phyloP scores from a whole-genome alignment of 2,797 vertebrate species.

The Tauraco hartlaubi region DNA sequence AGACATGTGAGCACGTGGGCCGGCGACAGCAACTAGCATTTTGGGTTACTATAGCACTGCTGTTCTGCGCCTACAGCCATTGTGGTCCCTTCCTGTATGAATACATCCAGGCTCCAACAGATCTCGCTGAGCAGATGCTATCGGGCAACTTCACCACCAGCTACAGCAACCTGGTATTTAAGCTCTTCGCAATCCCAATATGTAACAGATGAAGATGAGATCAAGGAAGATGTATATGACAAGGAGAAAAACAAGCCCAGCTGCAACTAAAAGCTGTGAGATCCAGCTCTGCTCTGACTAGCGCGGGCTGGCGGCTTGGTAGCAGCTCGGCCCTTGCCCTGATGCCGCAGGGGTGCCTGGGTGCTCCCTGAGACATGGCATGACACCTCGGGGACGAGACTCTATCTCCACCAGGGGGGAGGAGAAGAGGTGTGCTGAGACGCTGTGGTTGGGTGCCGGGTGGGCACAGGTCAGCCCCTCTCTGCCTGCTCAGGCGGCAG shows the following conservation, averaged over 20 bases:
- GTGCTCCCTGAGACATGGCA: accelerated
- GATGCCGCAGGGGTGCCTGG: accelerated
- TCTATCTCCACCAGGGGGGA: neutral
- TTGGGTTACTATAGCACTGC: constrained; percentile 62
- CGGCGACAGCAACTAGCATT: constrained; percentile 8
- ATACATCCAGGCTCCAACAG: constrained; percentile 59
- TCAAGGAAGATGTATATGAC: constrained; percentile 54
- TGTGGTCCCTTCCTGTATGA: constrained; percentile 65
- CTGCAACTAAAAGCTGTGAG: constrained; percentile 35
- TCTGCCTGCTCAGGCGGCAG: neutral
- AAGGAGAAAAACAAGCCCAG: constrained; percentile 68
- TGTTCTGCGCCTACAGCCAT: constrained; percentile 61
- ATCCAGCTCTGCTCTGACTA: constrained; percentile 1
- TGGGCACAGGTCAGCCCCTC: neutral
- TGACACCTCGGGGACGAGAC: neutral
- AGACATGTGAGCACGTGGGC: constrained; percentile 60
- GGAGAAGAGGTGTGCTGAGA: neutral
- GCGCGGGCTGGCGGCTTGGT: neutral
- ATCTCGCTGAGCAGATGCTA: constrained; percentile 56
- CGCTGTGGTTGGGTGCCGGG: accelerated
- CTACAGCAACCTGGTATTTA: constrained; percentile 69
- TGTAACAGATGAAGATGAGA: constrained; percentile 61
- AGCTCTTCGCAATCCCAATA: constrained; percentile 48
- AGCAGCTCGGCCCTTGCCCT: neutral
- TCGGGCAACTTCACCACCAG: constrained; percentile 47